Evolutionary conservation across 2,113 vertebrate genomes (phyloP), one percentile per base, ranked within the genome.

Genomic region (Suncus etruscus): DNA sequence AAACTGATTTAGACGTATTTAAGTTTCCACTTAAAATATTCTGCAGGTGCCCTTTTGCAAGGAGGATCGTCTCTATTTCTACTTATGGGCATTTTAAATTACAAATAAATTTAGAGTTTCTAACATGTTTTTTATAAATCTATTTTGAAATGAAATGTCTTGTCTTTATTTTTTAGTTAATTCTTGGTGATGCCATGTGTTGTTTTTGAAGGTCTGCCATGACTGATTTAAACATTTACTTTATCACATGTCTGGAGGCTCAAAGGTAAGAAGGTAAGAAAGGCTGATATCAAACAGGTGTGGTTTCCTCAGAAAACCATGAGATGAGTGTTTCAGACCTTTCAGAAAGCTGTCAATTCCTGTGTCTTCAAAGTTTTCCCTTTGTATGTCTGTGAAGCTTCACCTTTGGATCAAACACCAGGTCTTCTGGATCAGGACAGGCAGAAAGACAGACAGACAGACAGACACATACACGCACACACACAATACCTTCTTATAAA

Each of bases 101-200:
- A 39, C 39, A 39, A 39, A 61, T 50, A n/a, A 2, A 2, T 18
- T 39, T 31, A 63, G 18, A 63, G 50, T 29, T 72, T 83, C 58
- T 86, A 51, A 48, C 70, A 82, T 83, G 47, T 6, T 50, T 63
- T 86, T 82, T 70, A 15, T 87, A 87, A 87, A 72, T 27, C 5
- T 61, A 73, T 69, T 69, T 73, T 87, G 51, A 87, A 83, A 58
- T 73, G 76, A 89, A 50, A 11, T 54, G 2, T 32, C 32, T 76
- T 76, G 70, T 72, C 31, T 91, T 54, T 54, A 20, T 58, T 78
- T 31, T 48, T 3, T 78, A 32, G 73, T 66, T 83, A 32, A 78
- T 66, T 66, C 48, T 73, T n/a, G 50, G 18, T 48, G 48, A 68
- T 5, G 22, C 25, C 24, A 31, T 16, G 0, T 27, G 20, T 50